Evolutionary conservation across 2,113 vertebrate genomes (phyloP), one percentile per base, ranked within the genome.

Genomic region (Malaclemys terrapin): DNA sequence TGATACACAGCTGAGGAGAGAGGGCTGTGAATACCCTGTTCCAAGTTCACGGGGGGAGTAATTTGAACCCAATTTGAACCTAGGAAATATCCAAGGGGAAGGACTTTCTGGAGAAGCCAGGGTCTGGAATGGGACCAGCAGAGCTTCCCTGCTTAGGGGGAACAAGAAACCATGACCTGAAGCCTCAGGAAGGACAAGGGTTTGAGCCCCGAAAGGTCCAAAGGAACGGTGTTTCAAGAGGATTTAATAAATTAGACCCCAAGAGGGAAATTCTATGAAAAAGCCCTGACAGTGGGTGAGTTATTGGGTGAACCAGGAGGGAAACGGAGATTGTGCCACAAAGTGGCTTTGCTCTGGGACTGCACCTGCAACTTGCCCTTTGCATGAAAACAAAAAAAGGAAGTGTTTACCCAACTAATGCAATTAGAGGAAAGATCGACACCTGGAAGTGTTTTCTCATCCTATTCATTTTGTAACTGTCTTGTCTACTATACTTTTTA

Each of bases 301-400:
- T n/a, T 10, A 4, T 0, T 2, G 16, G 45, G 29, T 12, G 45
- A 91, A 25, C 27, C 25, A 3, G 0, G 38, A 89, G 35, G 93
- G 27, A 93, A 83, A 25, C 0, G 16, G 79, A 47, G 25, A 59
- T 29, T 27, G 16, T n/a, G 1, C 93, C 94, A 97, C 89, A 82
- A 95, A 94, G 85, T 96, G 93, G 95, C 95, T 93, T 93, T 69
- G 7, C 59, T 87, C 56, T 80, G 91, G 86, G 82, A 82, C 80
- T 0, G 1, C 0, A 19, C 0, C 62, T 88, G 82, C 12, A 1
- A 5, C 1, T 4, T 0, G 5, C 27, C 45, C 27, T 93, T 78
- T 10, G 52, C 62, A 87, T 12, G 12, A 0, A 0, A 54, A 5
- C 35, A 10, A 69, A 69, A 69, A 69, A 35, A 10, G 19, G 17